Evolutionary conservation across 2,113 vertebrate species (phyloP).

Genomic region (Cinclus cinclus): DNA sequence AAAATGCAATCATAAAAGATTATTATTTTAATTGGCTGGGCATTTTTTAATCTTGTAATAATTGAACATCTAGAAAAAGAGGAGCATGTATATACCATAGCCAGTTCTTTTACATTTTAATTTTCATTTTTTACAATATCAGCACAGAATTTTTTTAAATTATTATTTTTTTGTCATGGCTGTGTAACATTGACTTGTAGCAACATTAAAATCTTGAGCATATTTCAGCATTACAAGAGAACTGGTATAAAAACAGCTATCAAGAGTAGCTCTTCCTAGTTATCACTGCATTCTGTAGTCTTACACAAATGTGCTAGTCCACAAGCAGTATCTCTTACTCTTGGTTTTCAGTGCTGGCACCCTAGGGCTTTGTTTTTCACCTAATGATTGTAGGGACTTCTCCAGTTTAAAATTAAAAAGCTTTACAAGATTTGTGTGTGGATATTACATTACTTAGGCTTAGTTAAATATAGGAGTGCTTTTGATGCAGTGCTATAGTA

Average conservation of each 20-base stretch:
- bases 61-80: not conserved
- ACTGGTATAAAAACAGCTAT: not conserved
- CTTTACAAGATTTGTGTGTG: not conserved
- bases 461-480: not conserved
- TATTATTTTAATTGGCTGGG: not conserved
- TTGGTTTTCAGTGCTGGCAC: not conserved
- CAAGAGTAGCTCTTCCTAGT: not conserved
- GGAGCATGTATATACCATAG: not conserved
- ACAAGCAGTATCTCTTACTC: not conserved
- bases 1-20: not conserved
- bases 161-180: not conserved
- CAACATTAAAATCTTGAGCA: not conserved
- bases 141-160: not conserved
- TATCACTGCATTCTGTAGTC: not conserved
- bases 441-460: not conserved
- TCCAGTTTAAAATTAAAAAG: not conserved
- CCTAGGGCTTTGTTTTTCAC: not conserved
- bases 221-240: not conserved
- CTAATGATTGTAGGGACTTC: not conserved
- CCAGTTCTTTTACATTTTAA: not conserved
- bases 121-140: not conserved
- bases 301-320: too few relatives aligned
- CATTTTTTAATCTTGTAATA: not conserved
- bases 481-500: not conserved
- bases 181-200: not conserved